Evolutionary conservation across 1,140 invertebrate genomes (phyloP).

Genomic region (Mycetomoellerius zeteki): DNA sequence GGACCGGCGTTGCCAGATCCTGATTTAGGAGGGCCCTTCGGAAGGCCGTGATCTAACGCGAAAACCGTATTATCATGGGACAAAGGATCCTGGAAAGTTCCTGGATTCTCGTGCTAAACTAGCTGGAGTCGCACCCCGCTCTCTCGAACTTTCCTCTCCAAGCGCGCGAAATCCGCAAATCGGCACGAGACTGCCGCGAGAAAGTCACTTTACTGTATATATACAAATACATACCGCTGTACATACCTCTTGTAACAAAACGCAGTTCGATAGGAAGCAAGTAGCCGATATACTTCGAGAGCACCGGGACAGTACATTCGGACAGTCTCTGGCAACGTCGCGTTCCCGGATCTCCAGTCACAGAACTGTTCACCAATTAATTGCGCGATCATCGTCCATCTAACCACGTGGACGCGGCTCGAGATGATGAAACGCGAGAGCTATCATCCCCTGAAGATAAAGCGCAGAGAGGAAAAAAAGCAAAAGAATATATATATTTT

Average conservation of each 20-base stretch:
- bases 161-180: slow-evolving; percentile 14
- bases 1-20: slow-evolving; percentile 12
- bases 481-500: slow-evolving; percentile 27
- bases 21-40: neutral
- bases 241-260: slow-evolving; percentile 43
- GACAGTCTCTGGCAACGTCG: slow-evolving; percentile 5
- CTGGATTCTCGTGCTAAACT: slow-evolving; percentile 20
- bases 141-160: slow-evolving; percentile 1
- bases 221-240: slow-evolving; percentile 37
- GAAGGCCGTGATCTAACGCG: neutral
- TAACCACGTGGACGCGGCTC: neutral
- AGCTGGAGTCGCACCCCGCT: slow-evolving; percentile 16
- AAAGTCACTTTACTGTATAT: slow-evolving; percentile 29
- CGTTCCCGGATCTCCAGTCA: neutral
- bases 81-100: slow-evolving; percentile 19
- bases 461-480: neutral
- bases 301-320: neutral
- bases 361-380: slow-evolving; percentile 47
- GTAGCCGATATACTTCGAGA: slow-evolving; percentile 9
- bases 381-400: slow-evolving; percentile 42
- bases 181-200: slow-evolving; percentile 2
- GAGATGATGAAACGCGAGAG: neutral
- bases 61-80: neutral
- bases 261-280: slow-evolving; percentile 57
- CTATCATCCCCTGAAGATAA: neutral